Percentiles rank a stretch among this genome's conserved stretches.
Conservation (phyloP, 2,888 invertebrate species). For the Mythimna vitellina region DNA sequence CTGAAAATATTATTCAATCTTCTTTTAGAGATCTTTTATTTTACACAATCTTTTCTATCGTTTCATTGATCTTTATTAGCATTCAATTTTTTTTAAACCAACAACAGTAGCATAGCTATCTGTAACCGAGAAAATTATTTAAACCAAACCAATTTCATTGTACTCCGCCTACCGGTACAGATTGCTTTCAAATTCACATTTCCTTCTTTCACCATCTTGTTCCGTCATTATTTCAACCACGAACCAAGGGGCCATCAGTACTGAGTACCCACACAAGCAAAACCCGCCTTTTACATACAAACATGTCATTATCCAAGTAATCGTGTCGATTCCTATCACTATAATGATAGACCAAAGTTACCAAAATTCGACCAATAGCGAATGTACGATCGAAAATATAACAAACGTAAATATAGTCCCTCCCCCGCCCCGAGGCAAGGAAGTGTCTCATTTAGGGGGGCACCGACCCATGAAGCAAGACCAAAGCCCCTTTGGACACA, state of each 20-base stretch:
- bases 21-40: background rate
- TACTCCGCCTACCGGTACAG: conserved; percentile 28
- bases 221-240: conserved; percentile 39
- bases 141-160: conserved; percentile 46
- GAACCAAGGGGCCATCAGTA: conserved; percentile 31
- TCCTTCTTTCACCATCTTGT: conserved; percentile 43
- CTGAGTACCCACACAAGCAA: conserved; percentile 40
- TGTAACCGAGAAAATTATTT: conserved; percentile 13
- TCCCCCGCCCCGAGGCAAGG: conserved; percentile 84
- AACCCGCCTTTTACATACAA: conserved; percentile 49
- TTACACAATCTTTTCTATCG: background rate
- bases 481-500: conserved; percentile 82
- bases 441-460: conserved; percentile 88
- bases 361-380: conserved; percentile 70
- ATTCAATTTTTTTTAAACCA: background rate
- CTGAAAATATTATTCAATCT: background rate
- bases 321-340: conserved; percentile 61
- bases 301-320: conserved; percentile 55
- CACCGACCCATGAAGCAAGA: conserved; percentile 86
- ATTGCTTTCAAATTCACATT: conserved; percentile 37
- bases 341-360: conserved; percentile 64
- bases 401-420: conserved; percentile 77
- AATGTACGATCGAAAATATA: conserved; percentile 78
- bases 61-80: background rate
- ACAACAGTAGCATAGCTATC: background rate